Evolutionary conservation across 2,888 invertebrate genomes (phyloP).

Genomic region (Scelioninae gen. 1): DNA sequence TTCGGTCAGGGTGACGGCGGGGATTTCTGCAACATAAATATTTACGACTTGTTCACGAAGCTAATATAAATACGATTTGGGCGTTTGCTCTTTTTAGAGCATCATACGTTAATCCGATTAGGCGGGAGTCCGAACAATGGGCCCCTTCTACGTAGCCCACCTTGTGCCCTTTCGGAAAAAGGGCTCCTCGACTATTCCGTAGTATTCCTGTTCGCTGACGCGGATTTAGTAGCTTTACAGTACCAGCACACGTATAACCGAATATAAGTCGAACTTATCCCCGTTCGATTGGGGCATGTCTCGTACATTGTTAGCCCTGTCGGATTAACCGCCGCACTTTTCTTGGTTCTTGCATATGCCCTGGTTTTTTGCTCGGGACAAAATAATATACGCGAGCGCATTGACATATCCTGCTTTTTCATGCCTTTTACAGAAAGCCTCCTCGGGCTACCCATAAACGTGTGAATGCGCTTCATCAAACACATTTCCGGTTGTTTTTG

Average conservation of each 20-base stretch:
- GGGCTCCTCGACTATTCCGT: constrained; percentile 50
- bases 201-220: constrained; percentile 81
- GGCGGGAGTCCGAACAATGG: constrained; percentile 71
- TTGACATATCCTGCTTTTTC: constrained; percentile 43
- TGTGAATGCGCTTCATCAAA: constrained; percentile 16
- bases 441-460: not conserved
- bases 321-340: constrained; percentile 77
- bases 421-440: constrained; percentile 30
- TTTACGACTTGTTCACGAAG: constrained; percentile 84
- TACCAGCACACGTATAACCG: constrained; percentile 76
- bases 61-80: constrained; percentile 85
- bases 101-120: constrained; percentile 83
- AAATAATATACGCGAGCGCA: constrained; percentile 54
- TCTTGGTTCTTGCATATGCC: constrained; percentile 68
- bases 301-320: constrained; percentile 79
- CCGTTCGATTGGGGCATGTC: constrained; percentile 72
- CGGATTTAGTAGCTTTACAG: constrained; percentile 83
- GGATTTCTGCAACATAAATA: constrained; percentile 82
- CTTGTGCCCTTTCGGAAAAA: constrained; percentile 68
- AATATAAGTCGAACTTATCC: constrained; percentile 77
- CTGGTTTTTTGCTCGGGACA: constrained; percentile 17
- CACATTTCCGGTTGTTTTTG: constrained; percentile 43
- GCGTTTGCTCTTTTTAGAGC: constrained; percentile 84
- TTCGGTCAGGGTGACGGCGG: constrained; percentile 54
- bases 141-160: constrained; percentile 49